Conservation (phyloP, 1,140 invertebrate species). For the Scaptomyza pallida region DNA sequence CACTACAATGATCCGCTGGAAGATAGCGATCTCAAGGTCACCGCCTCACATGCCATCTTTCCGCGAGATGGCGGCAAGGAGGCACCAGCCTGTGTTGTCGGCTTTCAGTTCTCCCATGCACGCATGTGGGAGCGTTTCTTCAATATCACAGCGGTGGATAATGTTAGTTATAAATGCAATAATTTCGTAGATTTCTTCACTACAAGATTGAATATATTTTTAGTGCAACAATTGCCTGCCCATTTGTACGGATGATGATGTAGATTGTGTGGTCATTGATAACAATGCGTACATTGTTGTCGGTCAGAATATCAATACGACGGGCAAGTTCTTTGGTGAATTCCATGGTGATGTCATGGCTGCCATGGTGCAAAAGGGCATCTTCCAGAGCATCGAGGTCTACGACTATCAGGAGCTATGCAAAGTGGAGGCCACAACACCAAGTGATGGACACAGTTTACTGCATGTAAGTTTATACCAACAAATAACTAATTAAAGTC, state of each 20-base stretch:
- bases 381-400: conserved; percentile 91
- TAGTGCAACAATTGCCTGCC: conserved; percentile 85
- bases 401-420: conserved; percentile 95
- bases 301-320: conserved; percentile 88
- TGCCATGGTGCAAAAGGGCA: conserved; percentile 89
- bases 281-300: conserved; percentile 95
- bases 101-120: conserved; percentile 91
- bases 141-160: conserved; percentile 87
- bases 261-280: conserved; percentile 94
- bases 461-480: conserved; percentile 68
- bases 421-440: conserved; percentile 51
- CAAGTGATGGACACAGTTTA: conserved; percentile 55
- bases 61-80: conserved; percentile 90
- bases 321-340: conserved; percentile 93
- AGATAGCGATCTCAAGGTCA: conserved; percentile 87
- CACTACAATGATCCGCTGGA: conserved; percentile 86
- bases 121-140: conserved; percentile 88
- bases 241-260: conserved; percentile 86
- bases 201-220: background rate
- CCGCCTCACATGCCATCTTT: conserved; percentile 93
- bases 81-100: conserved; percentile 94
- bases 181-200: background rate
- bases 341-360: conserved; percentile 92
- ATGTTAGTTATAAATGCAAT: conserved; percentile 50
- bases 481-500: too few relatives aligned